Evolutionary conservation across 2,888 invertebrate genomes (phyloP).

Genomic region (Cerceris rybyensis): DNA sequence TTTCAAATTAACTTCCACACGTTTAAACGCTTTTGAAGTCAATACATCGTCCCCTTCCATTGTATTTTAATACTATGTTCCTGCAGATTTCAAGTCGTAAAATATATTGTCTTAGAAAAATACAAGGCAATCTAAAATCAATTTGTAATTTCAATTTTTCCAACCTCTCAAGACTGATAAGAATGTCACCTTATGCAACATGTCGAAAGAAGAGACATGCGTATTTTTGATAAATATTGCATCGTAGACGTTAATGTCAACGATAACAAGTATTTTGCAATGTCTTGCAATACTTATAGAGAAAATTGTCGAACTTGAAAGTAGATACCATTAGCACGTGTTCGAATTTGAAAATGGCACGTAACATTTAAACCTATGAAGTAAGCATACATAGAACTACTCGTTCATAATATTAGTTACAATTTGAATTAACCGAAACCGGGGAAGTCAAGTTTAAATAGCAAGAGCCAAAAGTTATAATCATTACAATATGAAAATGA

Average conservation of each 20-base stretch:
- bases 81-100: conserved; percentile 7
- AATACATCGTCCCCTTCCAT: conserved; percentile 1
- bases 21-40: conserved; percentile 57
- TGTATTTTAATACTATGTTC: conserved; percentile 22
- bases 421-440: too few species aligned
- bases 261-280: background rate
- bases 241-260: background rate
- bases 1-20: conserved; percentile 63
- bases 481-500: too few species aligned
- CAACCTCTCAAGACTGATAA: background rate
- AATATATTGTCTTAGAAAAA: background rate
- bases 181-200: too few species aligned
- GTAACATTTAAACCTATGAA: too few species aligned
- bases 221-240: background rate
- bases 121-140: background rate
- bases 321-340: background rate
- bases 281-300: too few species aligned
- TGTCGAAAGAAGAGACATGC: too few species aligned
- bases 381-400: too few species aligned
- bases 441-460: too few species aligned
- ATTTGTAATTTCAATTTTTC: background rate
- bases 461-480: too few species aligned
- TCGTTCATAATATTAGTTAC: too few species aligned
- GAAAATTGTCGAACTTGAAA: too few species aligned
- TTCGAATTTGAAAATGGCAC: background rate